Evolutionary conservation across 2,113 vertebrate genomes (phyloP).

Genomic region (Oxyura jamaicensis): DNA sequence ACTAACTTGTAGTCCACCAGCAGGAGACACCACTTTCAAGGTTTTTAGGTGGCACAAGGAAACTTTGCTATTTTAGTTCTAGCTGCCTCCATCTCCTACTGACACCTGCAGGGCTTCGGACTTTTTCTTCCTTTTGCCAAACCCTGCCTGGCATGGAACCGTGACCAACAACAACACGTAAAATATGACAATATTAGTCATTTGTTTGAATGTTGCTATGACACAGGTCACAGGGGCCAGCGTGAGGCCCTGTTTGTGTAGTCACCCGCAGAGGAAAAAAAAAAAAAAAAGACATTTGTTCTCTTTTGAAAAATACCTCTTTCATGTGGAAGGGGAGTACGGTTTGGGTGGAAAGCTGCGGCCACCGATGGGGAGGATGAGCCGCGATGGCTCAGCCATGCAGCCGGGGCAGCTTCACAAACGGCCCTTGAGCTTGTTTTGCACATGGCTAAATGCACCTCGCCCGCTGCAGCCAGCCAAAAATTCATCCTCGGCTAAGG

Average conservation of each 20-base stretch:
- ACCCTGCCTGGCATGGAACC: neutral
- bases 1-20: neutral
- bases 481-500: neutral
- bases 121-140: neutral
- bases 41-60: neutral
- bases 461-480: neutral
- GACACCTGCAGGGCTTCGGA: neutral
- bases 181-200: neutral
- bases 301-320: conserved; percentile 25
- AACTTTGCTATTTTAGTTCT: neutral
- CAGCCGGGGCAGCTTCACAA: neutral
- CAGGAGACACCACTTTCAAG: neutral
- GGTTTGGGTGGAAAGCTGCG: neutral
- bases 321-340: neutral
- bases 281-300: conserved; percentile 4
- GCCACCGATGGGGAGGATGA: neutral
- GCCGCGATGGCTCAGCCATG: neutral
- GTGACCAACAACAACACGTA: neutral
- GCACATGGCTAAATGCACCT: neutral
- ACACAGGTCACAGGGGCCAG: neutral
- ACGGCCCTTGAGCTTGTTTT: neutral
- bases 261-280: neutral
- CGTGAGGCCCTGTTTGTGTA: neutral
- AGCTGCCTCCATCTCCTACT: neutral
- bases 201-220: conserved; percentile 45